Evolutionary conservation across 2,888 invertebrate genomes (phyloP), one percentile per base, ranked within the genome.

Genomic region (Zelleria hepariella): DNA sequence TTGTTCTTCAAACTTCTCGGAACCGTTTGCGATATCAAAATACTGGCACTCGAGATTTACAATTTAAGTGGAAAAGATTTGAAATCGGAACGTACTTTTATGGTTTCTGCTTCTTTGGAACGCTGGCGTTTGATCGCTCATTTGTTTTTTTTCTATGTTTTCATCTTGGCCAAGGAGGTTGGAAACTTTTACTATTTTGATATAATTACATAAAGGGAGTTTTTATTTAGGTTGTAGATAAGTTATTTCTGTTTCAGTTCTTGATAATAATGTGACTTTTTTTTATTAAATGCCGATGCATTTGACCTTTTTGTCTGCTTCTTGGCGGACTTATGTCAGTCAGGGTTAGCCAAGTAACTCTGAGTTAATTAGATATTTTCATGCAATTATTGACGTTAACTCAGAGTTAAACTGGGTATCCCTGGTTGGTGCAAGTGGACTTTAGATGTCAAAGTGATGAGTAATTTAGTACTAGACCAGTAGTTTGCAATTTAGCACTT

Each of bases 81-180:
- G 55, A 55, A 55, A 55, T 55, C 21, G 55, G 55, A 55, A 55
- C 55, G 55, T 32, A 32, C 32, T 55, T 32, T 55, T 55, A 32
- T 55, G 26, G 55, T 55, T 55, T 32, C 21, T 21, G 32, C 4
- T 42, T 42, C 32, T 42, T 15, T 1, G 32, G 32, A 55, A 32
- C 18, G 8, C 27, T 27, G 32, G 5, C 24, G 53, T 2, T 25
- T 6, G 25, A 42, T 10, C 32, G 32, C n/a, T 42, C 32, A 15
- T 42, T 42, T 42, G 32, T 42, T 42, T 3, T 42, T 15, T 1
- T 42, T 42, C 10, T 42, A 15, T 10, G 32, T 3, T 42, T 42
- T 2, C 15, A 15, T 10, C 15, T 3, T 15, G 32, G 32, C 15
- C 10, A 42, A 42, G 32, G 6, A 27, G 27, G 3, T 32, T 2